A percentile compares a stretch with the other conserved stretches of the same genome.
Conservation (phyloP, 2,113 vertebrate genomes). For the Spizaetus ornatus region DNA sequence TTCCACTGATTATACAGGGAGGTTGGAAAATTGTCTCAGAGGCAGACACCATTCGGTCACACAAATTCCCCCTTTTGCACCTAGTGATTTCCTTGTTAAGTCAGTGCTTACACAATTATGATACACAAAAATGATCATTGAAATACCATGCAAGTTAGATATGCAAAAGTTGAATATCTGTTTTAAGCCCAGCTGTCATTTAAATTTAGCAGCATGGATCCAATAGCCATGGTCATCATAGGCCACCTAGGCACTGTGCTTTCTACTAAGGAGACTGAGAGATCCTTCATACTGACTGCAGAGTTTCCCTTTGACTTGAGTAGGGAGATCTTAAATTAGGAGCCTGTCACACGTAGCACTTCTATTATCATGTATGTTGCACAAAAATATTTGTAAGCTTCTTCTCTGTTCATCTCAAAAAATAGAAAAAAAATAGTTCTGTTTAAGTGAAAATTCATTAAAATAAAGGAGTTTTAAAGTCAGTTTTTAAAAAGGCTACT, state of each 20-base stretch:
- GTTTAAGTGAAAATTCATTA: background rate
- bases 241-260: background rate
- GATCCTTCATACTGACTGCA: background rate
- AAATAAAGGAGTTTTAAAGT: background rate
- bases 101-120: background rate
- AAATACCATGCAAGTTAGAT: background rate
- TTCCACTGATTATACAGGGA: background rate
- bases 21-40: background rate
- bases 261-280: background rate
- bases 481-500: background rate
- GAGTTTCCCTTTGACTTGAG: background rate
- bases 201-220: background rate
- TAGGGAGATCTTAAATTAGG: background rate
- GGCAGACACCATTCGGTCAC: background rate
- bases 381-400: background rate
- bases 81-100: background rate
- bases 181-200: background rate
- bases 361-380: background rate
- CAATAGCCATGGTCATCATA: background rate
- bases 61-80: background rate
- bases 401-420: background rate
- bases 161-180: fast-evolving
- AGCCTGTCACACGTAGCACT: background rate
- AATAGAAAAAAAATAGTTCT: background rate
- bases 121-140: background rate